Percentiles rank a stretch among this genome's conserved stretches.
These are phyloP conservation scores for Deilephila porcellus DNA, from an alignment of 2,888 invertebrate species.

Conservation along the genomic window DNA sequence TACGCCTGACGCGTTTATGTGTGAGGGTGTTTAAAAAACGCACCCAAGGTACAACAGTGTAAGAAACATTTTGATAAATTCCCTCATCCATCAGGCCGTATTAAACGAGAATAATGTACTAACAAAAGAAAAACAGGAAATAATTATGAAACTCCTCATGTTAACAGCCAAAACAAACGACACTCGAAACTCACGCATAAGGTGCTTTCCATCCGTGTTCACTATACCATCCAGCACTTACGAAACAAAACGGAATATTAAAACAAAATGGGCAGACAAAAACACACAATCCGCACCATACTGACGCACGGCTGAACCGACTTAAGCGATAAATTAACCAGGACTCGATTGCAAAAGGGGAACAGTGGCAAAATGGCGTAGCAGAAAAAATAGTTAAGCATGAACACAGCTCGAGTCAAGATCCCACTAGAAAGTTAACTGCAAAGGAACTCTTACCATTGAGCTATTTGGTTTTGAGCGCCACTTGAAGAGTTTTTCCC, in stretches of 20 bases:
- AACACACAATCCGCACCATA: not conserved
- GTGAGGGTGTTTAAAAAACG: too few species aligned
- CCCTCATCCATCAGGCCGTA: too few species aligned
- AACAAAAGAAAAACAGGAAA: too few species aligned
- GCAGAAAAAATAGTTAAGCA: slow-evolving; percentile 32
- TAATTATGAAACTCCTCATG: too few species aligned
- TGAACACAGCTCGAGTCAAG: slow-evolving; percentile 67
- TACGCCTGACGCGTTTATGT: too few species aligned
- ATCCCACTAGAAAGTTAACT: slow-evolving; percentile 64
- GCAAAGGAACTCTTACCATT: slow-evolving; percentile 65
- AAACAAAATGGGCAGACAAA: slow-evolving; percentile 23
- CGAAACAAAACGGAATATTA: slow-evolving; percentile 5
- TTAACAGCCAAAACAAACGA: not conserved
- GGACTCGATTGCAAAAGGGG: slow-evolving; percentile 32
- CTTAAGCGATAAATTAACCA: slow-evolving; percentile 37
- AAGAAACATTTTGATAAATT: too few species aligned
- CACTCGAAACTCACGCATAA: slow-evolving; percentile 3
- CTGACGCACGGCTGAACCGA: slow-evolving; percentile 11
- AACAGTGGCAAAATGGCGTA: slow-evolving; percentile 33
- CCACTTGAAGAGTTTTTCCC: slow-evolving; percentile 48
- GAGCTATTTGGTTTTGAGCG: slow-evolving; percentile 61
- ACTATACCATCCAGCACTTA: too few species aligned
- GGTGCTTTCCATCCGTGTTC: too few species aligned
- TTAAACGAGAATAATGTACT: too few species aligned
- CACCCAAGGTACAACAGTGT: too few species aligned